These are phyloP conservation scores for Oreocharis arfaki DNA, from an alignment of 2,113 vertebrate genomes.

Conservation along the genomic window DNA sequence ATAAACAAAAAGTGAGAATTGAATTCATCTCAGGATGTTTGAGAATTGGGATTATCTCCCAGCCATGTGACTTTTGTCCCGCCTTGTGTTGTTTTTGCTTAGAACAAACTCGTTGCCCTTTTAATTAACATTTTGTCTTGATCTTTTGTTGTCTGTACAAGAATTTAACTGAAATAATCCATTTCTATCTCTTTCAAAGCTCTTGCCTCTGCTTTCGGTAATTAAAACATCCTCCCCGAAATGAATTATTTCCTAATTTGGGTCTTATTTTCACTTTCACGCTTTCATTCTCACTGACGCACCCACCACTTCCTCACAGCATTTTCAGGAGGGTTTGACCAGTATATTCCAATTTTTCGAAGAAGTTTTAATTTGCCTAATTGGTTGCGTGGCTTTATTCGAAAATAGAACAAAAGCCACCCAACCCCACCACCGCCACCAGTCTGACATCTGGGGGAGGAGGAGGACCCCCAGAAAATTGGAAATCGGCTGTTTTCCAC, in stretches of 20 bases:
- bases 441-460: background rate
- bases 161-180: background rate
- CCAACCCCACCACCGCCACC: background rate
- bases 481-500: background rate
- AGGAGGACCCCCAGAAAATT: background rate
- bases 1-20: slow-evolving; percentile 16
- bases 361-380: background rate
- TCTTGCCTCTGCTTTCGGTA: background rate
- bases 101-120: background rate
- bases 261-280: background rate
- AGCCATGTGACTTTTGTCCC: background rate
- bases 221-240: background rate
- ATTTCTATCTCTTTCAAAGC: background rate
- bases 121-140: background rate
- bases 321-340: background rate
- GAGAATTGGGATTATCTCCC: background rate
- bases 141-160: background rate
- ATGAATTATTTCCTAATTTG: background rate
- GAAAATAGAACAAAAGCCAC: background rate
- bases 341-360: background rate
- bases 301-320: background rate
- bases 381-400: background rate
- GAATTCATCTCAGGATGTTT: background rate
- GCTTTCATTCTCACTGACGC: background rate
- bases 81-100: background rate